Base-by-base conservation (phyloP, 2,888 invertebrate species). In the Crocallis elinguaria region DNA sequence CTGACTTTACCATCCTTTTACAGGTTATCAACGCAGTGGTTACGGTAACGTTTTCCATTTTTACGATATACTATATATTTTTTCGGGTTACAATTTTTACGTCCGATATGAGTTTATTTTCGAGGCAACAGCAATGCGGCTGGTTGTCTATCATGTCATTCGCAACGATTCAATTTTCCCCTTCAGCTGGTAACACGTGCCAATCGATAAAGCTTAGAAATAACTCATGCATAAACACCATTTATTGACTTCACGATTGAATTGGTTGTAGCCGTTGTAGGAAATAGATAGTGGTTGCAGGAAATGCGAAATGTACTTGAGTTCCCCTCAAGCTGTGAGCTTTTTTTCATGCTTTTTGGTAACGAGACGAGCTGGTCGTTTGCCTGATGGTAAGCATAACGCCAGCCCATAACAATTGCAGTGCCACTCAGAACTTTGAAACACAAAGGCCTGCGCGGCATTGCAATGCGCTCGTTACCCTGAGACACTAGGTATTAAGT, bases 131-230 rank as follows among this genome's bases (percentile, higher is more conserved):
- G 27, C 30, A 17, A 16, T 42, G 42, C 37, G 17, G 16, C 14
- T 19, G 38, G 14, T 42, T 32, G 30, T 46, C 36, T 53, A 35
- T 51, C 50, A 44, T 37, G 42, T 32, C 42, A 39, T 43, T 49
- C 38, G 48, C 37, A 43, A 48, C 38, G 29, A 39, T 53, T 38
- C 48, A 42, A 49, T 49, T 48, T 53, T 23, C 17, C 23, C 32
- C 8, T 21, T 11, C 25, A 27, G 33, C 43, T 43, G 38, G 32
- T 33, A 27, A 38, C 48, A 43, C 27, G 42, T 23, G 37, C 25
- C 46, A 36, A 30, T 32, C 39, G 41, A 46, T 36, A 25, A 14
- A 52, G 27, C 45, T 35, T 39, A 29, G 16, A 19, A 51, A 45
- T 51, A 41, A 41, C 29, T 46, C 42, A 37, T 37, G 14, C 30